phyloP scores from a whole-genome alignment of 2,888 invertebrate species.

The Slavum lentiscoides region DNA sequence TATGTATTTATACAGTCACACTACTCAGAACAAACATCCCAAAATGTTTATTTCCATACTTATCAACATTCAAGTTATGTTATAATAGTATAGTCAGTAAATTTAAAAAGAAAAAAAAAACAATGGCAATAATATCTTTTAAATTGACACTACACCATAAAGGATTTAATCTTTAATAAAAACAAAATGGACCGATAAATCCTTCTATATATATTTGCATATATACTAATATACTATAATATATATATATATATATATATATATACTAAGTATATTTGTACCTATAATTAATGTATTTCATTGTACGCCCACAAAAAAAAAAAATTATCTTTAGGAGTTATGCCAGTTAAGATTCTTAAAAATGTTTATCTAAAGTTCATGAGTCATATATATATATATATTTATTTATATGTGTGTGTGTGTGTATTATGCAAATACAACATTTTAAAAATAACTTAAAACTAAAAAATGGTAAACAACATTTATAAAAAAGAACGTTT shows the following conservation, averaged over 20 bases:
- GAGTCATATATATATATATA: background rate
- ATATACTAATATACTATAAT: background rate
- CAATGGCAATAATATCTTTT: too few species aligned
- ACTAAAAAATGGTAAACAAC: slow-evolving; percentile 11
- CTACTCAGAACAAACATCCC: background rate
- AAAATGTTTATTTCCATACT: too few species aligned
- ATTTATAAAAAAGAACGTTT: background rate
- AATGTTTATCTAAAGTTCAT: slow-evolving; percentile 14
- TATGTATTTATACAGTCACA: background rate
- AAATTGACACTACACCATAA: background rate
- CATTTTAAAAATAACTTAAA: slow-evolving; percentile 6
- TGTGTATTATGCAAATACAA: too few species aligned
- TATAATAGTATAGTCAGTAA: background rate
- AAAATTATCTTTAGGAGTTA: slow-evolving; percentile 15
- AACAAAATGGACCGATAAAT: background rate
- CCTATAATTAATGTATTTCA: background rate
- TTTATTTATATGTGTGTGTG: background rate
- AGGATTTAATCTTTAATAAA: slow-evolving; percentile 18
- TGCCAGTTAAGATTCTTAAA: slow-evolving; percentile 22
- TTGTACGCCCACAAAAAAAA: background rate
- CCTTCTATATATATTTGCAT: background rate
- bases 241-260: background rate
- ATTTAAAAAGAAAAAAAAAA: background rate
- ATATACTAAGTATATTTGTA: background rate
- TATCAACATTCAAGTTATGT: background rate